phyloP scores from a whole-genome alignment of 2,888 invertebrate species.

The Temnothorax ravouxi region DNA sequence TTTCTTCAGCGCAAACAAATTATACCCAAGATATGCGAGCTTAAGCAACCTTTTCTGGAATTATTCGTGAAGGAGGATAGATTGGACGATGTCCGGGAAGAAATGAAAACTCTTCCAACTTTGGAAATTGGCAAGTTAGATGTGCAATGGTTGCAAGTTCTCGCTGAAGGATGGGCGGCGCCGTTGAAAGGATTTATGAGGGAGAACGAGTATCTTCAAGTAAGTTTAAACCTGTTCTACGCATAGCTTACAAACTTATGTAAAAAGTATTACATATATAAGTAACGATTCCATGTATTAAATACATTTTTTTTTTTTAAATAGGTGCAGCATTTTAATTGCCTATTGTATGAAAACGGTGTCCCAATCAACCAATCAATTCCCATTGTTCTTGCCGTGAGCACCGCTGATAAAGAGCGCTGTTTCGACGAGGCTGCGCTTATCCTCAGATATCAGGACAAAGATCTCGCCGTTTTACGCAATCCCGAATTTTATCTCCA shows the following conservation, averaged over 20 bases:
- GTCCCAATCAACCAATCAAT: conserved; percentile 95
- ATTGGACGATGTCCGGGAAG: conserved; percentile 89
- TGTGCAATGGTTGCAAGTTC: conserved; percentile 97
- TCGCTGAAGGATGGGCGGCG: conserved; percentile 98
- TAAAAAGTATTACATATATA: neutral
- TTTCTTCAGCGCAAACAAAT: conserved; percentile 92
- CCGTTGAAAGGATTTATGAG: conserved; percentile 98
- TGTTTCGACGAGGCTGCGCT: conserved; percentile 89
- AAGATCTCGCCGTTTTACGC: conserved; percentile 91
- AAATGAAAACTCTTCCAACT: conserved; percentile 90
- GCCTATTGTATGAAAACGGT: conserved; percentile 90
- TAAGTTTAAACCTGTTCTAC: conserved; percentile 73
- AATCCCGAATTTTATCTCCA: conserved; percentile 97
- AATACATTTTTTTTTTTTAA: conserved; percentile 33
- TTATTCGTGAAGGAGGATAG: conserved; percentile 91
- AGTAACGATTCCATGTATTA: neutral
- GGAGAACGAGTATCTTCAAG: conserved; percentile 96
- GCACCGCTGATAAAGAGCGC: conserved; percentile 90
- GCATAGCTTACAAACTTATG: neutral
- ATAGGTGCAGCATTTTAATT: conserved; percentile 95
- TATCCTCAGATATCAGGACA: conserved; percentile 89
- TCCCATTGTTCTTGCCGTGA: conserved; percentile 95
- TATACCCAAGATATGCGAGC: conserved; percentile 81
- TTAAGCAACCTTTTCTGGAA: conserved; percentile 86
- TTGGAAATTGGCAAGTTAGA: conserved; percentile 93